Base-by-base conservation (phyloP, 2,888 invertebrate species). In the Epicampocera succincta region DNA sequence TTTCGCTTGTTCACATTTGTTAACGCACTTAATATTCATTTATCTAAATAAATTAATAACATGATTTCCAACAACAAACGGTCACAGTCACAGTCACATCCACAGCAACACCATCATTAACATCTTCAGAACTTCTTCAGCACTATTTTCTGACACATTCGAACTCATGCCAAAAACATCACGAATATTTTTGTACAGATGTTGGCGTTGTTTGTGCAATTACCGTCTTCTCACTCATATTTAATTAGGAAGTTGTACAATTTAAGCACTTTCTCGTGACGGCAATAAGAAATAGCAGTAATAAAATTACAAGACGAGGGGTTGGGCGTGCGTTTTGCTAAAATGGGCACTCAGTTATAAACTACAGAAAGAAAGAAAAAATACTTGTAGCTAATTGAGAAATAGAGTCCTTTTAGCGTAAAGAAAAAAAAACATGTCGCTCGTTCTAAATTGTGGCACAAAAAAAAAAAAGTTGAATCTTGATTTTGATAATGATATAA, bases 1-100 rank as follows among this genome's bases (percentile, higher is more conserved):
- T 66, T 73, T 71, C 74, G 48, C 73, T 52, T 68, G 52, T 33
- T 44, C 25, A 65, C 74, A 74, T 74, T 33, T 74, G 74, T 58
- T 60, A 71, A 61, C 60, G 60, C 72, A 61, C 76, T 81, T 81
- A 29, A 73, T 61, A 76, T 73, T 81, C 75, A 81, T 81, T 81
- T 76, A 81, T 76, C 80, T 81, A 81, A 81, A 81, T 76, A 76
- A 66, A 69, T 76, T 71, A 61, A 76, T 76, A 75, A 80, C 71
- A 80, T 72, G 80, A 75, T 71, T 66, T 72, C 72, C 76, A 61
- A 38, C 46, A 60, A 54, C 65, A 33, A 60, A 54, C 65, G 8
- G 33, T 9, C 9, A 8, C 33, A 33, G 29, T n/a, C n/a, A 25
- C 25, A 25, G 25, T 5, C 2, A 25, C 25, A 25, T 2, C 33